Conservation (phyloP, 2,113 vertebrate species). For the Brienomyrus longianalis region DNA sequence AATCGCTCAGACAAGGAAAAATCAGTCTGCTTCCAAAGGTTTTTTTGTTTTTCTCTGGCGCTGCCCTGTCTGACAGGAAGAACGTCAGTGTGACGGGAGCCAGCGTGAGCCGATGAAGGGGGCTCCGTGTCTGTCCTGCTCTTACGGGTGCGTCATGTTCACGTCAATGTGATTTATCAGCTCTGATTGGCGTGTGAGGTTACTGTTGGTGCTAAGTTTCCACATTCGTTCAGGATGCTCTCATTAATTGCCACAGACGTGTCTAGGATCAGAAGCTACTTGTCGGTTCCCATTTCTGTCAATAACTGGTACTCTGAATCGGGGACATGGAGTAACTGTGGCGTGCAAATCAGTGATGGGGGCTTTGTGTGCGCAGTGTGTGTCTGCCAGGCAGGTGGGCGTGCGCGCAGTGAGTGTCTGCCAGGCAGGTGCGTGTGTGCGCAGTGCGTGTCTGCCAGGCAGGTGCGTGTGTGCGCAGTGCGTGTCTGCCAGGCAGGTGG, state of each 20-base stretch:
- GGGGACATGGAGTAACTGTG: not conserved
- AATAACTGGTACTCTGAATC: not conserved
- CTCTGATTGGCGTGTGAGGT: not conserved
- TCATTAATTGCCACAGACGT: not conserved
- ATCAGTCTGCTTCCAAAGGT: not conserved
- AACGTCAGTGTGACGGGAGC: not conserved
- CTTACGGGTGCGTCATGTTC: not conserved
- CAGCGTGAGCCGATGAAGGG: not conserved
- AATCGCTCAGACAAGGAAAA: not conserved
- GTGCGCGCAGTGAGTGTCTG: too few species aligned
- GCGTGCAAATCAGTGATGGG: not conserved
- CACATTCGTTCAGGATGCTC: not conserved
- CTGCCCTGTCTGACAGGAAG: not conserved
- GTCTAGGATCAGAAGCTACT: too few species aligned
- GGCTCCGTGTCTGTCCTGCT: not conserved
- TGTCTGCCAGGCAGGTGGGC: not conserved
- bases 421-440: too few species aligned
- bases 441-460: not conserved
- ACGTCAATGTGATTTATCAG: not conserved
- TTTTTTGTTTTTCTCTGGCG: not conserved
- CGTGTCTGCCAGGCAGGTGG: too few species aligned
- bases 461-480: too few species aligned
- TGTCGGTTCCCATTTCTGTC: not conserved
- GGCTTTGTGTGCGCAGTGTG: not conserved
- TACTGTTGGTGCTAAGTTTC: not conserved